phyloP scores from a whole-genome alignment of 1,140 invertebrate genomes.

The Cryptotermes secundus region DNA sequence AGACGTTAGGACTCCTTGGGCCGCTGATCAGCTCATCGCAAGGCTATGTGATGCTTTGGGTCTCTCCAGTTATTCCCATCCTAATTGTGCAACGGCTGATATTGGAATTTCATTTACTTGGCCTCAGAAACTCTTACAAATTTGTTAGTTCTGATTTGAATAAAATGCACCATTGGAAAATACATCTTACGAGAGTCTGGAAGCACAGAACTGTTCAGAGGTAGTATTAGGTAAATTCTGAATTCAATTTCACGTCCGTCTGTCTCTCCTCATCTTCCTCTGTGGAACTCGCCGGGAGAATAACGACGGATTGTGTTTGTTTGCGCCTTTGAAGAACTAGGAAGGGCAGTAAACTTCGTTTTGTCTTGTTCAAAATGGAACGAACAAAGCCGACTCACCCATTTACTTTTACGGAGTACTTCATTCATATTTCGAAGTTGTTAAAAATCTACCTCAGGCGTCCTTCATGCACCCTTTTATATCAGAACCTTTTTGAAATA shows the following conservation, averaged over 20 bases:
- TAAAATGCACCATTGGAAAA: not conserved
- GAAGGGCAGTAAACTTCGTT: not conserved
- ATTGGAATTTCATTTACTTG: not conserved
- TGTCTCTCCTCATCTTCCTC: not conserved
- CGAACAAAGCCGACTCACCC: not conserved
- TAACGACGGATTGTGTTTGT: not conserved
- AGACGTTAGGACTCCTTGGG: too few species aligned
- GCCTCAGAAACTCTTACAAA: not conserved
- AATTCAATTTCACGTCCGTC: conserved; percentile 9
- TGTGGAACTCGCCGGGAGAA: not conserved
- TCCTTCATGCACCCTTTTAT: not conserved
- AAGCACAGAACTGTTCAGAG: not conserved
- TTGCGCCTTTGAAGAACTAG: not conserved
- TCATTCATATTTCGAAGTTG: not conserved
- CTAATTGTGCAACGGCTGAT: not conserved
- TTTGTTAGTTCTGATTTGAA: not conserved
- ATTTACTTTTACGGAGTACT: not conserved
- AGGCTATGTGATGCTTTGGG: not conserved
- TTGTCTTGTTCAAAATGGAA: conserved; percentile 4
- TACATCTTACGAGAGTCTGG: not conserved
- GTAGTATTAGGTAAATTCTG: not conserved
- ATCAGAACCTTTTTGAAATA: not conserved
- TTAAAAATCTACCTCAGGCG: not conserved
- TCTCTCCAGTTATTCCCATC: not conserved
- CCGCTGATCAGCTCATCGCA: too few species aligned